These are phyloP conservation scores for Callimorpha dominula DNA, from an alignment of 2,888 invertebrate genomes.

Conservation along the genomic window DNA sequence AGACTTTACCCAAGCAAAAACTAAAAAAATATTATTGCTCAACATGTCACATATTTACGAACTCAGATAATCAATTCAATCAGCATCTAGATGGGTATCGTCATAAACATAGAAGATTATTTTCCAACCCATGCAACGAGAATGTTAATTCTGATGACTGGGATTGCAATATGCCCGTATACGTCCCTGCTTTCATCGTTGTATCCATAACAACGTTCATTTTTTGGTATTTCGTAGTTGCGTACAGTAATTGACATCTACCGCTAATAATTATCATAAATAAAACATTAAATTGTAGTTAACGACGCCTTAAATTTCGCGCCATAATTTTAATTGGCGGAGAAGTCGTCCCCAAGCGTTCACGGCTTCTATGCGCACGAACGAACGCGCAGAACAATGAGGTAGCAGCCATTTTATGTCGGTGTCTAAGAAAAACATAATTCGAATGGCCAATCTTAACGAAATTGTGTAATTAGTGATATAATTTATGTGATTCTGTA, in stretches of 20 bases:
- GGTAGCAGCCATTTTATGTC: slow-evolving; percentile 88
- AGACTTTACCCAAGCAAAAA: slow-evolving; percentile 52
- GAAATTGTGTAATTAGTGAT: slow-evolving; percentile 87
- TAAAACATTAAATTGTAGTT: slow-evolving; percentile 69
- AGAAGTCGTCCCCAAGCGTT: slow-evolving; percentile 87
- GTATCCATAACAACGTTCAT: slow-evolving; percentile 69
- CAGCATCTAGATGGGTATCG: slow-evolving; percentile 79
- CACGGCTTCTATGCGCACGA: slow-evolving; percentile 87
- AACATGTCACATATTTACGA: slow-evolving; percentile 73
- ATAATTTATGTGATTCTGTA: slow-evolving; percentile 86
- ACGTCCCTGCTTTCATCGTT: slow-evolving; percentile 68
- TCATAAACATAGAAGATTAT: slow-evolving; percentile 72
- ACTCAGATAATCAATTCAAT: slow-evolving; percentile 78
- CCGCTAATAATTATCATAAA: slow-evolving; percentile 57
- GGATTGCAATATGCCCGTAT: slow-evolving; percentile 63
- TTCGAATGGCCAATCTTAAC: slow-evolving; percentile 87
- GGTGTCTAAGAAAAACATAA: slow-evolving; percentile 87
- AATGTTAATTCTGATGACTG: slow-evolving; percentile 53
- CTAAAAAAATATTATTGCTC: slow-evolving; percentile 71
- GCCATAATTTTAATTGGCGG: slow-evolving; percentile 87
- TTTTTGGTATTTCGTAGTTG: slow-evolving; percentile 69
- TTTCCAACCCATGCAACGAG: slow-evolving; percentile 55
- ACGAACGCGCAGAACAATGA: slow-evolving; percentile 88
- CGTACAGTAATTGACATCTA: slow-evolving; percentile 54
- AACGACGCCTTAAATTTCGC: slow-evolving; percentile 85